Base-by-base conservation (phyloP, 2,888 invertebrate species). In the Falcaria lacertinaria region DNA sequence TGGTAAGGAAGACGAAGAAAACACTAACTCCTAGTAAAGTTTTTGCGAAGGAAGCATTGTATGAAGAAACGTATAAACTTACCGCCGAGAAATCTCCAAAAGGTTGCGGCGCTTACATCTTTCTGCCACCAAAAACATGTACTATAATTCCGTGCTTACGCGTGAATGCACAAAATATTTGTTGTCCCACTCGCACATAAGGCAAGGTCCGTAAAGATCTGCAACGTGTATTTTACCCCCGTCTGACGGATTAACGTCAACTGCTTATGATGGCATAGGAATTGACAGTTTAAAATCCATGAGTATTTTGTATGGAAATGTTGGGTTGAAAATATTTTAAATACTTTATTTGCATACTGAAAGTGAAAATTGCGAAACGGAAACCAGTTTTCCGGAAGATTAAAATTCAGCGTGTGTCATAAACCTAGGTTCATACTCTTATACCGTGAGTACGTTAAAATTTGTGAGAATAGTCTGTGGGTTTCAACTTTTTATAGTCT, bases 101-200 rank as follows among this genome's bases (percentile, higher is more conserved):
- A 15, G 25, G 32, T 7, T 25, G 28, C 14, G 42, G 34, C 51
- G 61, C 80, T 76, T 87, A 82, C 75, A 78, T 55, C 80, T 55
- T 73, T 86, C 63, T 72, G 64, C 73, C 58, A 57, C 64, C 58
- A 45, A 52, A 42, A 48, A 55, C 54, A 57, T 57, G 60, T 71
- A 73, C 78, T 74, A 81, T 81, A 85, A 86, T 82, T 81, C 80
- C 77, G 71, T 72, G 70, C 82, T 87, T 77, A 86, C 84, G 87
- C 86, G 80, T 86, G 86, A 83, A 69, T 85, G 77, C 80, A 79
- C 85, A 81, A 73, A 87, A 82, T 72, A 82, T 87, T 80, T 76
- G 83, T 76, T 69, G 74, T 86, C 88, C 69, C 82, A 64, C 74
- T 87, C 81, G 64, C 82, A 74, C 87, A 64, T 69, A 67, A 57